Percentiles rank a stretch among this genome's conserved stretches.
phyloP scores from a whole-genome alignment of 1,140 invertebrate species.

The Acromyrmex echinatior region DNA sequence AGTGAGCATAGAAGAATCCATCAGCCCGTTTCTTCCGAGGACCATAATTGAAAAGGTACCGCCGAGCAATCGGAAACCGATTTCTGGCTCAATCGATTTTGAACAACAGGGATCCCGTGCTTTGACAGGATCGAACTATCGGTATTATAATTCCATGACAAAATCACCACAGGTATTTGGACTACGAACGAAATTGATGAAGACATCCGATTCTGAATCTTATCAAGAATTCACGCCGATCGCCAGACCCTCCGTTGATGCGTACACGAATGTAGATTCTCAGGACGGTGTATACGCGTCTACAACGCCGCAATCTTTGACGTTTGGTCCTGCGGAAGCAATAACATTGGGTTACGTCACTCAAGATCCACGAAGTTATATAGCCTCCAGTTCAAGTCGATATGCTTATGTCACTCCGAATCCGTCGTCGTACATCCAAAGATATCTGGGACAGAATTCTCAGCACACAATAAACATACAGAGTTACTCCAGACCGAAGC shows the following conservation, averaged over 20 bases:
- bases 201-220: conserved; percentile 61
- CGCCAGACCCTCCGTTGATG: conserved; percentile 34
- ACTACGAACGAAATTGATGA: conserved; percentile 80
- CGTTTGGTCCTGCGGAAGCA: background rate
- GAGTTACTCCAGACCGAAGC: background rate
- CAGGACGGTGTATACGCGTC: background rate
- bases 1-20: conserved; percentile 85
- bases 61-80: conserved; percentile 56
- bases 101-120: background rate
- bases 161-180: conserved; percentile 70
- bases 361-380: conserved; percentile 20
- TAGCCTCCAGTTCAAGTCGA: conserved; percentile 4
- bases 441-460: conserved; percentile 10
- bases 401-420: conserved; percentile 34
- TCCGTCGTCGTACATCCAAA: conserved; percentile 31
- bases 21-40: conserved; percentile 82
- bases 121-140: background rate
- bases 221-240: conserved; percentile 67
- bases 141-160: conserved; percentile 22
- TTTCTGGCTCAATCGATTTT: background rate
- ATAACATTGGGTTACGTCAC: conserved; percentile 25
- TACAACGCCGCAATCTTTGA: conserved; percentile 54
- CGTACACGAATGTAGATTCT: conserved; percentile 66
- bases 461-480: conserved; percentile 21
- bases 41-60: conserved; percentile 82